Base-by-base conservation (phyloP, 1,140 invertebrate genomes). In the Aradophagus sp. region DNA sequence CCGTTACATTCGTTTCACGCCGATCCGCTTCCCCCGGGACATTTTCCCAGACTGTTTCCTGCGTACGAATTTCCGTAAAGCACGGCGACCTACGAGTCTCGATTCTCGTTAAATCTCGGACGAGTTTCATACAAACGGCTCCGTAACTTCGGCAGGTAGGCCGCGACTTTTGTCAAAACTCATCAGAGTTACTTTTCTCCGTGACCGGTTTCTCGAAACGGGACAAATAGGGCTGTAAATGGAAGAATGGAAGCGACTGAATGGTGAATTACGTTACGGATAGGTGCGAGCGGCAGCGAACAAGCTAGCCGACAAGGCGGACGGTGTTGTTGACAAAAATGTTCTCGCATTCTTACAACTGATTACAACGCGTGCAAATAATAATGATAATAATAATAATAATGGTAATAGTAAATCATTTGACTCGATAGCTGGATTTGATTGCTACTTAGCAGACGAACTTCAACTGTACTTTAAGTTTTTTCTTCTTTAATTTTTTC, bases 171-270 rank as follows among this genome's bases (percentile, higher is more conserved):
- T 20, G 35, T 35, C 42, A 39, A 38, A 48, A 48, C 26, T 48
- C 42, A 59, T 47, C 34, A 16, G 1, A 20, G 16, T 39, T 44
- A 31, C 48, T 39, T 39, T 48, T 59, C 35, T 39, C 20, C 42
- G n/a, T n/a, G n/a, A n/a, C n/a, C n/a, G n/a, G 27, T 61, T 61
- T 61, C 56, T 20, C 36, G 19, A 50, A 50, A 34, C 56, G 36
- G 45, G 56, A 50, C 35, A 42, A 61, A 61, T 61, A 23, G 17
- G 29, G 27, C 34, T 31, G 42, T 61, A 50, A 61, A 61, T 50
- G 44, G 36, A 50, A 41, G 35, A 61, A 61, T 50, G 45, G 36
- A 12, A 11, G 7, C 2, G 16, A 19, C 8, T 48, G 55, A 50
- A 61, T n/a, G n/a, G n/a, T n/a, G n/a, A 29, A 20, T 11, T 7